These are phyloP conservation scores for Riparia riparia DNA, from an alignment of 2,113 vertebrate species.

Conservation along the genomic window DNA sequence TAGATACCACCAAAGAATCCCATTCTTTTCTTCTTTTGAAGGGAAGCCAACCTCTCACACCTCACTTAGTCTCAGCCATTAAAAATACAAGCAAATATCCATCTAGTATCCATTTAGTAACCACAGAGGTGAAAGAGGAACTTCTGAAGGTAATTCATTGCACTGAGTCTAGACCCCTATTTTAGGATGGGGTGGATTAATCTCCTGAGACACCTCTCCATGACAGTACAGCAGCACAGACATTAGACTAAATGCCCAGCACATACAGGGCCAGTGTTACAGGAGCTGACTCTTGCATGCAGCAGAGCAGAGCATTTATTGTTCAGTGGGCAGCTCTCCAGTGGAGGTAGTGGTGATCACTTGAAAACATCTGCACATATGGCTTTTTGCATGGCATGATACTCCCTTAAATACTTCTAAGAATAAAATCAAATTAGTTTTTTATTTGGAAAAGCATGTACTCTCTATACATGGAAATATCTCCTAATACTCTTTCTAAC, in stretches of 20 bases:
- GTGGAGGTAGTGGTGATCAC: not conserved
- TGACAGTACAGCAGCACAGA: not conserved
- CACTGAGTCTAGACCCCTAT: not conserved
- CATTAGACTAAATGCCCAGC: not conserved
- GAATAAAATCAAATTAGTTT: not conserved
- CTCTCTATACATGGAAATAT: not conserved
- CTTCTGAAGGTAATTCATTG: not conserved
- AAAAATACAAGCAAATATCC: not conserved
- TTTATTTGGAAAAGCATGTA: not conserved
- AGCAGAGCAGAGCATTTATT: not conserved
- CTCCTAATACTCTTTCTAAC: not conserved
- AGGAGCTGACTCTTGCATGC: not conserved
- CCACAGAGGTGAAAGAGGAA: not conserved
- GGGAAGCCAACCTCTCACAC: not conserved
- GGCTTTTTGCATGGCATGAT: not conserved
- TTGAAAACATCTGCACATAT: not conserved
- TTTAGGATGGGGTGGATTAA: not conserved
- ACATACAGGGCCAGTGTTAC: accelerated
- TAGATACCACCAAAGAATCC: not conserved
- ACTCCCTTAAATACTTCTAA: not conserved
- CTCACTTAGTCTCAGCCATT: not conserved
- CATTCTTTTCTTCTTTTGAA: not conserved
- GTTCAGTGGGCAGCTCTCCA: not conserved
- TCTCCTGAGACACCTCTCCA: not conserved
- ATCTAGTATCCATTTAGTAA: not conserved